These are phyloP conservation scores for Thelaira solivaga DNA, from an alignment of 2,888 invertebrate genomes.

Conservation along the genomic window DNA sequence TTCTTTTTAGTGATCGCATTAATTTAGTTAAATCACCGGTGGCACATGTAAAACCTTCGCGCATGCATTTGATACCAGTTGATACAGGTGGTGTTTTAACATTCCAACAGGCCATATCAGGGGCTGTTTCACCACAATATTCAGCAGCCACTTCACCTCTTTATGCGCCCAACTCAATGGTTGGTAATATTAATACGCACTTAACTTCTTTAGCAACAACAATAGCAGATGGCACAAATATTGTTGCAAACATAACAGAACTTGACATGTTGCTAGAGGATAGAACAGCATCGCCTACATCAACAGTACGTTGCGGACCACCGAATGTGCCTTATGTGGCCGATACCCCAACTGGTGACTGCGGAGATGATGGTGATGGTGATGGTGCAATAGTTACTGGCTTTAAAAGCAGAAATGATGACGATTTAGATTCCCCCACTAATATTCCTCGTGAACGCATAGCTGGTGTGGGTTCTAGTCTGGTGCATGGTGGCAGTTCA, in stretches of 20 bases:
- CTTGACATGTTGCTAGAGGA: conserved; percentile 66
- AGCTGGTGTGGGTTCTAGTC: conserved; percentile 55
- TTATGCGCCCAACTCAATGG: conserved; percentile 58
- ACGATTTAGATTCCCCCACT: conserved; percentile 51
- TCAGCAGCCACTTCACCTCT: conserved; percentile 65
- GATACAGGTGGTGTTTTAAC: conserved; percentile 73
- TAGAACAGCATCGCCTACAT: conserved; percentile 60
- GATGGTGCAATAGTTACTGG: neutral
- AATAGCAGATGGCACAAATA: neutral
- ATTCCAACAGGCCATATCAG: conserved; percentile 76
- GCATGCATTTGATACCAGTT: conserved; percentile 64
- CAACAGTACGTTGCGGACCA: conserved; percentile 55
- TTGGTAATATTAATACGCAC: conserved; percentile 39
- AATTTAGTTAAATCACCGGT: conserved; percentile 71
- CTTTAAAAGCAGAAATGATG: conserved; percentile 31
- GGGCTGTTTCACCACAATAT: conserved; percentile 75
- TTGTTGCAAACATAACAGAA: conserved; percentile 48
- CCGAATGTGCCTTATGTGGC: conserved; percentile 54
- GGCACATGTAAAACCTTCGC: conserved; percentile 60
- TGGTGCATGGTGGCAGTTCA: conserved; percentile 66
- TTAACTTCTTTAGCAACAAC: conserved; percentile 44
- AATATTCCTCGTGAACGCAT: conserved; percentile 53
- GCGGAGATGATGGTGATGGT: conserved; percentile 22
- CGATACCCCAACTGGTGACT: conserved; percentile 58
- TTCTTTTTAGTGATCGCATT: conserved; percentile 71